Evolutionary conservation across 30 jellyfish, hydroid and myxozoan genomes (phyloP).

Genomic region (Pelagia noctiluca): DNA sequence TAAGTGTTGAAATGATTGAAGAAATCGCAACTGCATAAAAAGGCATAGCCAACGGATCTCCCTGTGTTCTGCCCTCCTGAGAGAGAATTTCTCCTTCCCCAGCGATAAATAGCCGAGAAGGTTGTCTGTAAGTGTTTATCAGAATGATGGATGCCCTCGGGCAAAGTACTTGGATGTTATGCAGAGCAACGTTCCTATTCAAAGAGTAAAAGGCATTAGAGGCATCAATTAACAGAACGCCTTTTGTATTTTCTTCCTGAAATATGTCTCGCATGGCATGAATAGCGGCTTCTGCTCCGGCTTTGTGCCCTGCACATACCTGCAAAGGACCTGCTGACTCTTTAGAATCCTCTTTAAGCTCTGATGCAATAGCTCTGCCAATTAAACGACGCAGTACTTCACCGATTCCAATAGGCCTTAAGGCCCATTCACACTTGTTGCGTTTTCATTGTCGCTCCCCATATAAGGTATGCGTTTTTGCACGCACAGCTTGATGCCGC

Average conservation of each 20-base stretch:
- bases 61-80: not conserved
- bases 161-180: not conserved
- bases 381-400: not conserved
- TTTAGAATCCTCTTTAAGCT: not conserved
- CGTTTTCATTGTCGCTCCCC: no score
- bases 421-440: no score
- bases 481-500: no score
- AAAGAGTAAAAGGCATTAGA: not conserved
- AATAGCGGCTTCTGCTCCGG: not conserved
- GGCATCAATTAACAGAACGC: not conserved
- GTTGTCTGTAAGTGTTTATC: not conserved
- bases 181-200: not conserved
- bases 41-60: not conserved
- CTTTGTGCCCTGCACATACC: not conserved
- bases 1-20: not conserved
- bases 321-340: not conserved
- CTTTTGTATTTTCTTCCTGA: not conserved
- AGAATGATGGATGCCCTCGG: not conserved
- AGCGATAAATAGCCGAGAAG: not conserved
- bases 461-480: no score
- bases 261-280: not conserved
- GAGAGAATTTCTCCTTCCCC: not conserved
- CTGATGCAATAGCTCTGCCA: not conserved
- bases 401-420: conserved; percentile 1
- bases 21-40: not conserved